These are phyloP conservation scores for Apamea crenata DNA, from an alignment of 2,888 invertebrate species.

Conservation along the genomic window DNA sequence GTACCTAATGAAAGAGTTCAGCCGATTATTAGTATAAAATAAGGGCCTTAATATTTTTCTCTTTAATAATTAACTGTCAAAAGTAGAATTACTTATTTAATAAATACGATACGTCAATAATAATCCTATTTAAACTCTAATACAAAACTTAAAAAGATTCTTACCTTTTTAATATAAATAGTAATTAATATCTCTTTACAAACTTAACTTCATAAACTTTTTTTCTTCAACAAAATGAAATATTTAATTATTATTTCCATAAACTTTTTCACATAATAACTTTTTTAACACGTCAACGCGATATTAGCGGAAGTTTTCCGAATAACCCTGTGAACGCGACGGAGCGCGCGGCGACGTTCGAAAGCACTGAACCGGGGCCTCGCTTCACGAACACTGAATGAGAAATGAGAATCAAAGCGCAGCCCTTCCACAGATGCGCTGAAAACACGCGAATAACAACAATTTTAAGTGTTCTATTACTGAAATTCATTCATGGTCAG, in stretches of 20 bases:
- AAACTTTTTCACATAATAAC: conserved; percentile 52
- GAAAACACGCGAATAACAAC: conserved; percentile 57
- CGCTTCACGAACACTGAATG: conserved; percentile 79
- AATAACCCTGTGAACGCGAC: conserved; percentile 36
- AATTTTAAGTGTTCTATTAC: conserved; percentile 41
- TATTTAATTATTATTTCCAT: conserved; percentile 3
- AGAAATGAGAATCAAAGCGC: conserved; percentile 72
- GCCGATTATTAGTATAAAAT: neutral
- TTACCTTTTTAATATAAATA: conserved; percentile 29
- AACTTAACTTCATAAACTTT: conserved; percentile 45
- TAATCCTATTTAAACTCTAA: neutral
- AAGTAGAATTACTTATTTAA: neutral
- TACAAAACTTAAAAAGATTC: neutral
- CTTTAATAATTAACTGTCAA: neutral
- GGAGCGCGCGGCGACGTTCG: conserved; percentile 55
- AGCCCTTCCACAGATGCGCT: conserved; percentile 73
- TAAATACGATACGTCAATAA: neutral
- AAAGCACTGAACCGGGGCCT: conserved; percentile 69
- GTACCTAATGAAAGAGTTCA: neutral
- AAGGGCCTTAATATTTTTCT: neutral
- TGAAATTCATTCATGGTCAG: conserved; percentile 44
- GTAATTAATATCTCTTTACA: conserved; percentile 3
- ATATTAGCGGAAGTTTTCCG: conserved; percentile 53
- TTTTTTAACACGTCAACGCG: conserved; percentile 18
- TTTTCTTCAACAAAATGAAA: conserved; percentile 20